Conservation (phyloP, 2,113 vertebrate species). For the Bombycilla garrulus region DNA sequence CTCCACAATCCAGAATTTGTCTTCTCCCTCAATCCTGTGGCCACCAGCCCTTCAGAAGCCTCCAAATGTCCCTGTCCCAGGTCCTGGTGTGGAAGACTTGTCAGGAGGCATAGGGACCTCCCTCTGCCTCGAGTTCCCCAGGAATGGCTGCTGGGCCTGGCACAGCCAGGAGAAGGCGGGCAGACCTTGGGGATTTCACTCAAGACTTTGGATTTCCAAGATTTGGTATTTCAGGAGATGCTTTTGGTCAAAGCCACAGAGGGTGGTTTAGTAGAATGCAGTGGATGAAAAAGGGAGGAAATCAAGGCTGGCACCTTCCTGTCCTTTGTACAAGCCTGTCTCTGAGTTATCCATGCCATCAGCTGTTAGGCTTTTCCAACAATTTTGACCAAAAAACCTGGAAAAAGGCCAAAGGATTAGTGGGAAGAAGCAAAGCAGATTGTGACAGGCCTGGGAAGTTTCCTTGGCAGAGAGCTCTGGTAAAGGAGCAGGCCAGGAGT, state of each 20-base stretch:
- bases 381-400: neutral
- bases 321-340: neutral
- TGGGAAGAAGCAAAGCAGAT: neutral
- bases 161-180: neutral
- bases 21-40: neutral
- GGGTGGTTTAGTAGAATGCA: neutral
- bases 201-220: neutral
- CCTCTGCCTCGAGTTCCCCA: accelerated
- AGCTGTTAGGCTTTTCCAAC: neutral
- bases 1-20: neutral
- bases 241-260: neutral
- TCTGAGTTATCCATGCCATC: neutral
- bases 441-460: neutral
- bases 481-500: neutral
- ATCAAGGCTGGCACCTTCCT: neutral
- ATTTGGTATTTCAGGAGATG: neutral
- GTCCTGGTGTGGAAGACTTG: neutral
- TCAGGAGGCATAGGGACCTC: neutral
- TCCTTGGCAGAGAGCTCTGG: neutral
- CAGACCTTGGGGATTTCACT: neutral
- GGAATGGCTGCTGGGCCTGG: neutral
- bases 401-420: neutral
- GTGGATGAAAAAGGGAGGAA: neutral
- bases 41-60: neutral
- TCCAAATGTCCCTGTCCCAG: neutral